phyloP scores from a whole-genome alignment of 1,140 invertebrate species.

The Drosophila carrolli region DNA sequence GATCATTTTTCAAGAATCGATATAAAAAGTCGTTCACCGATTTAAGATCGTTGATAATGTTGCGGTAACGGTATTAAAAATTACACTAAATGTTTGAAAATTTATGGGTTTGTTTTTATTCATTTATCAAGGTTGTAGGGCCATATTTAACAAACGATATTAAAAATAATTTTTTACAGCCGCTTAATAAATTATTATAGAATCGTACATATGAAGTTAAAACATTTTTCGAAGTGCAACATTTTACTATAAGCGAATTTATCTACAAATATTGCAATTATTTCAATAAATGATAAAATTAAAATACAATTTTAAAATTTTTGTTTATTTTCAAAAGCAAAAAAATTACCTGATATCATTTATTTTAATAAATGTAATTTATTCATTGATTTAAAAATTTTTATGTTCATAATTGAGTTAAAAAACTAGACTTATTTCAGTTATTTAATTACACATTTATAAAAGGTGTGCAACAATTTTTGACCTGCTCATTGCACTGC shows the following conservation, averaged over 20 bases:
- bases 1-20: conserved; percentile 28
- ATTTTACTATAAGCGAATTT: too few relatives aligned
- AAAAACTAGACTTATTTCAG: not conserved
- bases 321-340: too few relatives aligned
- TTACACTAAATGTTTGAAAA: not conserved
- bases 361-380: not conserved
- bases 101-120: not conserved
- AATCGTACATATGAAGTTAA: not conserved
- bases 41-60: conserved; percentile 5
- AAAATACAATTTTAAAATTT: too few relatives aligned
- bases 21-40: conserved; percentile 11
- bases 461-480: conserved; percentile 12
- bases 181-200: not conserved
- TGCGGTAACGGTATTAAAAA: conserved; percentile 2
- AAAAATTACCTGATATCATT: too few relatives aligned
- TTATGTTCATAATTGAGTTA: too few relatives aligned
- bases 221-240: not conserved
- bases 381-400: too few relatives aligned
- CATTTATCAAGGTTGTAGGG: not conserved
- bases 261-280: too few relatives aligned
- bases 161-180: not conserved
- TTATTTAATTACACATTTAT: not conserved
- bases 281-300: too few relatives aligned
- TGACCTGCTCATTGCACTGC: not conserved
- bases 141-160: not conserved